Evolutionary conservation across 2,113 vertebrate species (phyloP).

Genomic region (Myodes glareolus): DNA sequence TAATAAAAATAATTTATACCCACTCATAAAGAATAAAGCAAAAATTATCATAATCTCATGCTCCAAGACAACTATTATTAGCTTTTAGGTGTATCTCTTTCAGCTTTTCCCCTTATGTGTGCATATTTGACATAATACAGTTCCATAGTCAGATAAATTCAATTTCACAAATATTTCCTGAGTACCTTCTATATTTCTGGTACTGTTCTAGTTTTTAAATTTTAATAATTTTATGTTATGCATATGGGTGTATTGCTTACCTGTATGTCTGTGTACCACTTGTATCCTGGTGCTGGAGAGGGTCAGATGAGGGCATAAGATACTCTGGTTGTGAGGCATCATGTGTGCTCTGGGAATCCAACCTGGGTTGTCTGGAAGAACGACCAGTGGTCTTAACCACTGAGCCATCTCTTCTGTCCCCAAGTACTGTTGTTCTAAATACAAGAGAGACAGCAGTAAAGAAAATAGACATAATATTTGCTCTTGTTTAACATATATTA

Average conservation of each 20-base stretch:
- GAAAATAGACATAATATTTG: conserved; percentile 31
- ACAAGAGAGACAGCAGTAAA: not conserved
- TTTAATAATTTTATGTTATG: not conserved
- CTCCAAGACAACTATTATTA: not conserved
- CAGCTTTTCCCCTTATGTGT: not conserved
- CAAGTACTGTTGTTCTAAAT: conserved; percentile 23
- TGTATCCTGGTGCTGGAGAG: not conserved
- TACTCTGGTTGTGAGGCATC: not conserved
- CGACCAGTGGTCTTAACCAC: not conserved
- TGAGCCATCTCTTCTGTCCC: not conserved
- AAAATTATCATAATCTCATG: conserved; percentile 30
- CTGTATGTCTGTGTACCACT: not conserved
- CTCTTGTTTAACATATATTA: not conserved
- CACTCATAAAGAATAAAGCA: conserved; percentile 25
- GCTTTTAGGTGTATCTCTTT: not conserved
- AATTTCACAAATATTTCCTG: conserved; percentile 28
- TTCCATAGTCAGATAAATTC: conserved; percentile 1
- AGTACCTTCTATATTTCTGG: not conserved
- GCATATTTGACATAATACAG: not conserved
- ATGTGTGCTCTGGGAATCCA: not conserved
- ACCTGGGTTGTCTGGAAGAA: not conserved
- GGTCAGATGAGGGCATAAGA: not conserved
- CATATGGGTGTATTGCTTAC: not conserved
- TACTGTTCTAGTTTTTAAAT: not conserved
- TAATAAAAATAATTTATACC: not conserved